A percentile compares a stretch with the other conserved stretches of the same genome.
Evolutionary conservation across 1,140 invertebrate genomes (phyloP).

Genomic region (Cydia fagiglandana): DNA sequence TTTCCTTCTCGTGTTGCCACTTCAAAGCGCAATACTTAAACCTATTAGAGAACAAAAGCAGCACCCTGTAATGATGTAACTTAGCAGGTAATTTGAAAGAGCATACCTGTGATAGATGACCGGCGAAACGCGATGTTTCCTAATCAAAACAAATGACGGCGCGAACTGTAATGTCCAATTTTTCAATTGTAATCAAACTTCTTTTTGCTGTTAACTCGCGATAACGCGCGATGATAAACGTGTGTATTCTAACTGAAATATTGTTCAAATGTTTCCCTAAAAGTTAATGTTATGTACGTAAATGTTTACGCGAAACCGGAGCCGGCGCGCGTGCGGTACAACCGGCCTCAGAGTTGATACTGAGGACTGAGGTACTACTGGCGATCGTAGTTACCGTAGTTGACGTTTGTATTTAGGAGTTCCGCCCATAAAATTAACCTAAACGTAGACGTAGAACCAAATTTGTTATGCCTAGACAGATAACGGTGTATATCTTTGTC

Average conservation of each 20-base stretch:
- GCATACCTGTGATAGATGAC: conserved; percentile 55
- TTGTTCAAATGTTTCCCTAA: conserved; percentile 37
- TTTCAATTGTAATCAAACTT: conserved; percentile 38
- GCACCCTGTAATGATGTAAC: conserved; percentile 4
- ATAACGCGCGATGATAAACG: neutral
- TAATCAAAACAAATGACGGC: conserved; percentile 57
- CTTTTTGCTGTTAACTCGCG: neutral
- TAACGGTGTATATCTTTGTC: no score
- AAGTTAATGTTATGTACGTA: conserved; percentile 67
- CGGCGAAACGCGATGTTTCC: conserved; percentile 48
- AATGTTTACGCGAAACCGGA: conserved; percentile 60
- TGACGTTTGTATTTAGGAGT: conserved; percentile 38
- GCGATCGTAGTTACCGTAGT: conserved; percentile 37
- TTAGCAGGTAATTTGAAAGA: conserved; percentile 37
- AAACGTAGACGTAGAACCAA: conserved; percentile 36
- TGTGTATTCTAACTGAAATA: neutral
- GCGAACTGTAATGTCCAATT: conserved; percentile 42
- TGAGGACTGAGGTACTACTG: conserved; percentile 50
- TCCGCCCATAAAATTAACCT: conserved; percentile 43
- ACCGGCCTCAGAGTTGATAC: conserved; percentile 60
- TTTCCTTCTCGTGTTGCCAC: conserved; percentile 38
- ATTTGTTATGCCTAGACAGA: no score
- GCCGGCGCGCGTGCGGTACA: conserved; percentile 63
- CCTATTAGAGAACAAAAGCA: neutral
- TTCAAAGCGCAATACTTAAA: conserved; percentile 16